Percentiles rank a stretch among this genome's conserved stretches.
Evolutionary conservation across 2,113 vertebrate species (phyloP).

Genomic region (Rhineura floridana): DNA sequence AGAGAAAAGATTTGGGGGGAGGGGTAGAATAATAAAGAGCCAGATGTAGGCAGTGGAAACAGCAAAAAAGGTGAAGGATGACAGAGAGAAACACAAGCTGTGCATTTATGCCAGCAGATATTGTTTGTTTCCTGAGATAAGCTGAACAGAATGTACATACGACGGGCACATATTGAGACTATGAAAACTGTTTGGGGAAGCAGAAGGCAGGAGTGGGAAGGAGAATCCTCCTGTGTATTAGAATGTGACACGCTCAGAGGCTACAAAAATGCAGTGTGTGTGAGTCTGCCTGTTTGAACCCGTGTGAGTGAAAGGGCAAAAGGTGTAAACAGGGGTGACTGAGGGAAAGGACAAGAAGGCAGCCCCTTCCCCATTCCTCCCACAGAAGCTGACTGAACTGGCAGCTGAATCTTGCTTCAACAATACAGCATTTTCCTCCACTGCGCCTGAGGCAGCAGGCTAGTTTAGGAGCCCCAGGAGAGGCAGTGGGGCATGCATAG

Average conservation of each 20-base stretch:
- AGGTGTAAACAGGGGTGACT: too few species aligned
- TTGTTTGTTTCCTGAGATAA: conserved; percentile 20
- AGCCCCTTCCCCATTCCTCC: too few species aligned
- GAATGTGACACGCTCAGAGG: neutral
- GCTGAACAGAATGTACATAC: fast-evolving
- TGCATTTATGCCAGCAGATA: neutral
- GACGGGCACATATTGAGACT: neutral
- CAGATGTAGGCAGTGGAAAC: neutral
- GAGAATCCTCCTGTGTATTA: neutral
- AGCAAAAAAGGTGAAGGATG: conserved; percentile 7
- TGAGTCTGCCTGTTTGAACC: too few species aligned
- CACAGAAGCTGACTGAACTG: too few species aligned
- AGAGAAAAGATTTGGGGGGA: neutral
- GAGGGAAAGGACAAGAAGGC: too few species aligned
- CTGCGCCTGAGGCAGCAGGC: too few species aligned
- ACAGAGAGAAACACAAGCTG: conserved; percentile 38
- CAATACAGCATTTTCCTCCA: too few species aligned
- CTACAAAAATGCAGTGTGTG: fast-evolving
- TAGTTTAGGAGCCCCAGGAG: too few species aligned
- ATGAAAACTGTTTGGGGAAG: neutral
- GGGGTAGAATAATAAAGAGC: neutral
- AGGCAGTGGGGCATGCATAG: neutral
- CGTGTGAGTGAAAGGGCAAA: neutral
- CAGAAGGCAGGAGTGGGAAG: neutral
- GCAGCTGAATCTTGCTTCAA: too few species aligned